Percentiles rank a stretch among this genome's conserved stretches.
phyloP scores from a whole-genome alignment of 2,113 vertebrate species.

The Emydocephalus ijimae region DNA sequence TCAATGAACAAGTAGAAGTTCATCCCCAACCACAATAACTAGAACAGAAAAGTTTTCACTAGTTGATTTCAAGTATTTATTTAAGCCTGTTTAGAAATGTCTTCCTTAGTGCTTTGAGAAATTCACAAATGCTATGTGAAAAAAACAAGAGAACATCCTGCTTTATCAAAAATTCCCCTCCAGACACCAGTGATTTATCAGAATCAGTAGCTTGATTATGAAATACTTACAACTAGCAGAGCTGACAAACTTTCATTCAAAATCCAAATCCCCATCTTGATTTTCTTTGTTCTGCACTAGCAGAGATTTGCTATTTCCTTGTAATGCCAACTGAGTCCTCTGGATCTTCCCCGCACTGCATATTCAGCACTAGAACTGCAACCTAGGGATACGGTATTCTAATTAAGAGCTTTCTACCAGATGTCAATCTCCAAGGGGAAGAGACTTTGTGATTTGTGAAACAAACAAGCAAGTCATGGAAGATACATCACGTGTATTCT shows the following conservation, averaged over 20 bases:
- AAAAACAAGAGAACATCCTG: conserved; percentile 5
- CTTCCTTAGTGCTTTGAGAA: conserved; percentile 30
- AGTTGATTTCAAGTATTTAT: conserved; percentile 17
- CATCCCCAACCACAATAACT: conserved; percentile 76
- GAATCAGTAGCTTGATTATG: conserved; percentile 41
- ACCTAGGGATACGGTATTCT: conserved; percentile 68
- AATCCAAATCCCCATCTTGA: conserved; percentile 68
- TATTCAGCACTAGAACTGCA: conserved; percentile 57
- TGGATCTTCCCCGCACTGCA: conserved; percentile 44
- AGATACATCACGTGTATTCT: conserved; percentile 57
- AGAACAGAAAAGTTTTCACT: conserved; percentile 35
- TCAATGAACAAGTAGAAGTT: conserved; percentile 77
- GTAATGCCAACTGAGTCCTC: conserved; percentile 40
- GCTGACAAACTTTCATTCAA: conserved; percentile 69
- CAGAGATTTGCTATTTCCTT: conserved; percentile 43
- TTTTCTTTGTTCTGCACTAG: conserved; percentile 20
- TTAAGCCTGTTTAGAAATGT: conserved; percentile 14
- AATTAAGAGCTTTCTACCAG: conserved; percentile 72
- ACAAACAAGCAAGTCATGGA: conserved; percentile 60
- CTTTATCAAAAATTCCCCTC: neutral
- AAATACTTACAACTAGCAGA: conserved; percentile 73
- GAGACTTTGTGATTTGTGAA: conserved; percentile 60
- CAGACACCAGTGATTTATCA: conserved; percentile 62
- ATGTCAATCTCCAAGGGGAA: conserved; percentile 51
- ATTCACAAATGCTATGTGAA: conserved; percentile 33